These are phyloP conservation scores for Eupithecia insigniata DNA, from an alignment of 2,888 invertebrate species.

Conservation along the genomic window DNA sequence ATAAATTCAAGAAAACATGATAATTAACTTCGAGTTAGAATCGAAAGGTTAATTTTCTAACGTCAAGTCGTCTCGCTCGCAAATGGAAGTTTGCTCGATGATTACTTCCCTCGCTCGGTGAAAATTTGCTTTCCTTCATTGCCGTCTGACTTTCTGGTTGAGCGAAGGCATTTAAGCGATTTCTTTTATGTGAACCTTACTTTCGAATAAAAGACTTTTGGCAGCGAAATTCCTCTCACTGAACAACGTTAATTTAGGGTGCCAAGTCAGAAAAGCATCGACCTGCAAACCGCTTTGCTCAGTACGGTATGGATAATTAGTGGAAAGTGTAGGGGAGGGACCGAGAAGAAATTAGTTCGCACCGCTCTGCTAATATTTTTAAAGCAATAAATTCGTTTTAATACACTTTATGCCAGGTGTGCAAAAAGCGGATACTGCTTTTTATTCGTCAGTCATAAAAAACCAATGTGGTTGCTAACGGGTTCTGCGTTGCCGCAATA, in stretches of 20 bases:
- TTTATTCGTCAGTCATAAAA: constrained; percentile 23
- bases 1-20: constrained; percentile 39
- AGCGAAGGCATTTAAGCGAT: constrained; percentile 42
- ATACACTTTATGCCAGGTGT: constrained; percentile 34
- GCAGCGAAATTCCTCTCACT: constrained; percentile 39
- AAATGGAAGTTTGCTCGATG: constrained; percentile 44
- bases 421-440: constrained; percentile 25
- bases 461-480: constrained; percentile 22
- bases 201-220: constrained; percentile 39
- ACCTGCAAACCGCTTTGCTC: constrained; percentile 65
- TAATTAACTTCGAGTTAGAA: constrained; percentile 37
- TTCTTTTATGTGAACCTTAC: constrained; percentile 37
- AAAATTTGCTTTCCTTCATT: constrained; percentile 60
- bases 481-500: constrained; percentile 43
- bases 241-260: constrained; percentile 50
- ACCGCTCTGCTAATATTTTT: constrained; percentile 51
- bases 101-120: constrained; percentile 50
- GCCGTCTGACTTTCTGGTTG: constrained; percentile 49
- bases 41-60: constrained; percentile 47
- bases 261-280: constrained; percentile 53
- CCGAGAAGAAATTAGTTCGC: constrained; percentile 56
- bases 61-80: constrained; percentile 41
- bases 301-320: constrained; percentile 63
- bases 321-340: constrained; percentile 55
- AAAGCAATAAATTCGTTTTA: constrained; percentile 47